phyloP scores from a whole-genome alignment of 23 tunicate genomes.

The Phallusia fumigata region DNA sequence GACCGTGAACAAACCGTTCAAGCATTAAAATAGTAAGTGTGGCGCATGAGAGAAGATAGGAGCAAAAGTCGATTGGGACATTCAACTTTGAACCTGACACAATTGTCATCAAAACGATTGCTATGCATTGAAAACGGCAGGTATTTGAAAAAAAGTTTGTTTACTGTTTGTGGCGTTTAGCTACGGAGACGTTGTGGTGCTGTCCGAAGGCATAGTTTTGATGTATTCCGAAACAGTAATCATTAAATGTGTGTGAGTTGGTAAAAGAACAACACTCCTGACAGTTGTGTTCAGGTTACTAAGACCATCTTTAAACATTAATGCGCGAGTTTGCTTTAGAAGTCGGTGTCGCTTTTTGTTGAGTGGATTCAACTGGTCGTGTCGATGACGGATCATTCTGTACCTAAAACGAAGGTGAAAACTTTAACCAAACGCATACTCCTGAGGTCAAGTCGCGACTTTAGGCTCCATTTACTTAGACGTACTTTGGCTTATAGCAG shows the following conservation, averaged over 20 bases:
- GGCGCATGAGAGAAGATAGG: no score
- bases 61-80: no score
- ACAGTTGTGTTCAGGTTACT: slow-evolving; percentile 33
- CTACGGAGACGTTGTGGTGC: not conserved
- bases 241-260: slow-evolving; percentile 29
- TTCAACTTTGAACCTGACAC: no score
- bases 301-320: slow-evolving; percentile 52
- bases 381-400: slow-evolving; percentile 53
- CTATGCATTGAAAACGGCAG: no score
- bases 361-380: slow-evolving; percentile 53
- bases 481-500: no score
- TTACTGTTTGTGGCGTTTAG: no score
- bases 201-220: not conserved
- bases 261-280: not conserved
- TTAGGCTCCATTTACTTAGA: no score
- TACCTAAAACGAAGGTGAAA: slow-evolving; percentile 34
- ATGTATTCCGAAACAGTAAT: not conserved
- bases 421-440: no score
- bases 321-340: slow-evolving; percentile 21
- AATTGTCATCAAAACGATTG: no score
- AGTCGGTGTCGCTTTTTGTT: slow-evolving; percentile 49
- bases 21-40: no score
- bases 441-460: no score
- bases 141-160: no score
- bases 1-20: not conserved